Percentiles rank a stretch among this genome's conserved stretches.
Conservation (phyloP, 2,888 invertebrate genomes). For the Myopa tessellatipennis region DNA sequence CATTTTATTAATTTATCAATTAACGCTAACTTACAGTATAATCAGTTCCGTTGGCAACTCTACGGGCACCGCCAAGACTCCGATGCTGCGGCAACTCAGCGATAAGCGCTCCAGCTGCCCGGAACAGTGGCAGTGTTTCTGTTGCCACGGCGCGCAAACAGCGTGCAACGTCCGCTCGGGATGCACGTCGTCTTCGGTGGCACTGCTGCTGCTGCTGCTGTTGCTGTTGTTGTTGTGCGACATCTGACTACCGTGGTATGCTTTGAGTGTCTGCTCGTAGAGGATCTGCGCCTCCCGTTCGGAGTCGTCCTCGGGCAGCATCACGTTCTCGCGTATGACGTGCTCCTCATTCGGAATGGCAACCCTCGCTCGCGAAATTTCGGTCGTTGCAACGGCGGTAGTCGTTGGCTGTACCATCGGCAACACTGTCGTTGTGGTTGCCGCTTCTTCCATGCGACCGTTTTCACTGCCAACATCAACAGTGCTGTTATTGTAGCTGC, state of each 20-base stretch:
- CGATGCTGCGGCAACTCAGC: slow-evolving; percentile 64
- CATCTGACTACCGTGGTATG: slow-evolving; percentile 55
- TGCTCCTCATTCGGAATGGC: slow-evolving; percentile 35
- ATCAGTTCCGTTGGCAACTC: slow-evolving; percentile 63
- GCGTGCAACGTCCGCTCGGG: slow-evolving; percentile 52
- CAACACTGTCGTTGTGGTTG: slow-evolving; percentile 10
- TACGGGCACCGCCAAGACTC: slow-evolving; percentile 63
- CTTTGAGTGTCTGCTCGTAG: slow-evolving; percentile 65
- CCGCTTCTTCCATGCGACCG: slow-evolving; percentile 40
- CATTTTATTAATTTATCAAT: background rate
- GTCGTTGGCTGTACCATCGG: background rate
- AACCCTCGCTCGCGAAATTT: slow-evolving; percentile 18
- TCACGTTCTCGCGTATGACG: slow-evolving; percentile 64
- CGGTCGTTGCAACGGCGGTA: slow-evolving; percentile 37
- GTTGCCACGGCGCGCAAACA: slow-evolving; percentile 64
- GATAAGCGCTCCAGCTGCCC: slow-evolving; percentile 62
- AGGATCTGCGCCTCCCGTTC: slow-evolving; percentile 66
- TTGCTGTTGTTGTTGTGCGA: slow-evolving; percentile 32
- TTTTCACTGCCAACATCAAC: slow-evolving; percentile 40
- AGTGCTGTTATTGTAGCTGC: slow-evolving; percentile 16
- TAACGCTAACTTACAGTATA: slow-evolving; percentile 62
- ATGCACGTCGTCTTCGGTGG: background rate
- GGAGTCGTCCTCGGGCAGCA: slow-evolving; percentile 64
- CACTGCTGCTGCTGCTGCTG: slow-evolving; percentile 20
- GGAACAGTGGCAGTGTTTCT: slow-evolving; percentile 64